Percentiles rank a stretch among this genome's conserved stretches.
Conservation (phyloP, 2,113 vertebrate species). For the Zosterops hypoxanthus region DNA sequence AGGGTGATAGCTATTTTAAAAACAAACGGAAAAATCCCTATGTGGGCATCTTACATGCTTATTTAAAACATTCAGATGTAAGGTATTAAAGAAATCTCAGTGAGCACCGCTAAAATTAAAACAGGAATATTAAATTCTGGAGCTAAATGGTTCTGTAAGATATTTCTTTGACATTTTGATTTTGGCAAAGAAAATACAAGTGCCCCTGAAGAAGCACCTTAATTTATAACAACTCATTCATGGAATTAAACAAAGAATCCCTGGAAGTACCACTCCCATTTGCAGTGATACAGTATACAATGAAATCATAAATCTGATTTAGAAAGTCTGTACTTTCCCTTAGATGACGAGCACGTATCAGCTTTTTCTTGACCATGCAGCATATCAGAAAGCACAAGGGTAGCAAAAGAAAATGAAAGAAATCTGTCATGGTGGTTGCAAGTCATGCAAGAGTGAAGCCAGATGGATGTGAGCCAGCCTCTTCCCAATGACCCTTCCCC, state of each 20-base stretch:
- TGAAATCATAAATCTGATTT: constrained; percentile 46
- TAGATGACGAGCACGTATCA: not conserved
- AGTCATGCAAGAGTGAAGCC: constrained; percentile 16
- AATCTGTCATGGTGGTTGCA: not conserved
- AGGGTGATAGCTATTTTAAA: constrained; percentile 45
- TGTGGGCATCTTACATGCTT: not conserved
- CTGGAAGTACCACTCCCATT: constrained; percentile 4
- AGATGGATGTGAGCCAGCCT: not conserved
- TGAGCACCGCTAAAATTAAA: constrained; percentile 28
- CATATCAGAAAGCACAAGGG: constrained; percentile 2
- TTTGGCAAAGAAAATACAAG: constrained; percentile 35
- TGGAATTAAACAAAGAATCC: constrained; percentile 24
- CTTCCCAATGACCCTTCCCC: constrained; percentile 41
- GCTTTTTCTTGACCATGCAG: constrained; percentile 14
- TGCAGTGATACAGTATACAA: not conserved
- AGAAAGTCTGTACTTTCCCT: constrained; percentile 5
- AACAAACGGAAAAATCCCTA: not conserved
- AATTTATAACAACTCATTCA: constrained; percentile 36
- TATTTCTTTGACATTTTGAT: not conserved
- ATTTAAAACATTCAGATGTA: constrained; percentile 43
- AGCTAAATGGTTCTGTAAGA: not conserved
- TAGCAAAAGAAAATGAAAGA: not conserved
- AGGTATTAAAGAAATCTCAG: constrained; percentile 58
- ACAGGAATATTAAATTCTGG: constrained; percentile 23
- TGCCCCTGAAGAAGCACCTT: constrained; percentile 19